A percentile compares a stretch with the other conserved stretches of the same genome.
phyloP scores from a whole-genome alignment of 2,113 vertebrate genomes.

The Morone saxatilis region DNA sequence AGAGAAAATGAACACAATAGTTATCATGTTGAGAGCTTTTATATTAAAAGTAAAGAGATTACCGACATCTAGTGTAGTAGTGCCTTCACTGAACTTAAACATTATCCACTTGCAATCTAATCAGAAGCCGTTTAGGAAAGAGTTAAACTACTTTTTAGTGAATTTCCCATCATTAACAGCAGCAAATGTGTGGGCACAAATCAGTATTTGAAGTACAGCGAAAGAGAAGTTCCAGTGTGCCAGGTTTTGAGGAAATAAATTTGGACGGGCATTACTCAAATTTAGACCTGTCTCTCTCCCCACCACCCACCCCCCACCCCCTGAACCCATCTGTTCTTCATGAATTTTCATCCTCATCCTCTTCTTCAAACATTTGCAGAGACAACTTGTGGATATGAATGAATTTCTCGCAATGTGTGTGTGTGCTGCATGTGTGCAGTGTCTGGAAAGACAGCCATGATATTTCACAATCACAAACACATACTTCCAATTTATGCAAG shows the following conservation, averaged over 20 bases:
- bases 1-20: constrained; percentile 1
- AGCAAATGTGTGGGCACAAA: constrained; percentile 22
- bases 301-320: not conserved
- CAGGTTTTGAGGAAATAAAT: constrained; percentile 60
- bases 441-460: constrained; percentile 19
- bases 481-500: constrained; percentile 12
- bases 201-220: constrained; percentile 31
- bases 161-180: constrained; percentile 7
- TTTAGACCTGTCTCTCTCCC: constrained; percentile 28
- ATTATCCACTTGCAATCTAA: not conserved
- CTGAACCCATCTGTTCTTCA: constrained; percentile 70
- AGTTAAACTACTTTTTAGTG: not conserved
- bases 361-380: constrained; percentile 74
- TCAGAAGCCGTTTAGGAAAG: not conserved
- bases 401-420: constrained; percentile 30
- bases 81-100: not conserved
- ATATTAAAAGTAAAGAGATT: not conserved
- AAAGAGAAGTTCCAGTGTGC: constrained; percentile 32
- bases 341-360: constrained; percentile 72
- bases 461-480: constrained; percentile 36
- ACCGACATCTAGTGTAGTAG: not conserved
- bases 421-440: not conserved
- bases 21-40: not conserved
- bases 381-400: constrained; percentile 60
- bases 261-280: constrained; percentile 63